Conservation (phyloP, 2,888 invertebrate species). For the Cactoblastis cactorum region DNA sequence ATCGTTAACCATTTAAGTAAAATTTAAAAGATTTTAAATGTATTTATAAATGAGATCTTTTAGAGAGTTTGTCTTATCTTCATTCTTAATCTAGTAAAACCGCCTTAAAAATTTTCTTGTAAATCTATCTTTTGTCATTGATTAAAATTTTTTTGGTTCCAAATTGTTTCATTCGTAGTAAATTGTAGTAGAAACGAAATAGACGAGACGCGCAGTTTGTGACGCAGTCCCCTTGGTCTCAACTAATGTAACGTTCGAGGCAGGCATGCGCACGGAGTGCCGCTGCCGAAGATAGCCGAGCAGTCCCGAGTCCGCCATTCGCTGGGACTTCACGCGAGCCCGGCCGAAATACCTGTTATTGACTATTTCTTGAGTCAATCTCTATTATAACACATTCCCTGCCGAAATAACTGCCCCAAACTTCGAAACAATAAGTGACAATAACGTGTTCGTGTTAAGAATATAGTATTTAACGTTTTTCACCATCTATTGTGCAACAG, state of each 20-base stretch:
- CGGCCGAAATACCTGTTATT: constrained; percentile 54
- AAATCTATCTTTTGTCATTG: too few species aligned
- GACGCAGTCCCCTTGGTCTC: constrained; percentile 48
- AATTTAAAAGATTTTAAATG: too few species aligned
- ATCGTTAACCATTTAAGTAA: too few species aligned
- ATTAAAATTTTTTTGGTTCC: constrained; percentile 3
- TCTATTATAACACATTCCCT: constrained; percentile 42
- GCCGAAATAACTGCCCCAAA: constrained; percentile 43
- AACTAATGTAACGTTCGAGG: constrained; percentile 40
- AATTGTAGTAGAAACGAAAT: constrained; percentile 34
- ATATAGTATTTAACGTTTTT: constrained; percentile 35
- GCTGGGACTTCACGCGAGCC: constrained; percentile 52
- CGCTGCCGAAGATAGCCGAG: constrained; percentile 54
- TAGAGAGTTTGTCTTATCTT: too few species aligned
- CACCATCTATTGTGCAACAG: constrained; percentile 40
- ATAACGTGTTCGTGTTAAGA: constrained; percentile 50
- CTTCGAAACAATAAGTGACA: constrained; percentile 39
- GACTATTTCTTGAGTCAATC: constrained; percentile 64
- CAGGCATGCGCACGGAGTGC: constrained; percentile 31
- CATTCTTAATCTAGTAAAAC: too few species aligned
- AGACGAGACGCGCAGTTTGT: constrained; percentile 35
- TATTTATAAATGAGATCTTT: too few species aligned
- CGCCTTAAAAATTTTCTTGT: too few species aligned
- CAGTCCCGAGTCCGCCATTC: constrained; percentile 62
- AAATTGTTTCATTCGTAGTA: constrained; percentile 27